Evolutionary conservation across 2,113 vertebrate genomes (phyloP), one percentile per base, ranked within the genome.

Genomic region (Pungitius pungitius): DNA sequence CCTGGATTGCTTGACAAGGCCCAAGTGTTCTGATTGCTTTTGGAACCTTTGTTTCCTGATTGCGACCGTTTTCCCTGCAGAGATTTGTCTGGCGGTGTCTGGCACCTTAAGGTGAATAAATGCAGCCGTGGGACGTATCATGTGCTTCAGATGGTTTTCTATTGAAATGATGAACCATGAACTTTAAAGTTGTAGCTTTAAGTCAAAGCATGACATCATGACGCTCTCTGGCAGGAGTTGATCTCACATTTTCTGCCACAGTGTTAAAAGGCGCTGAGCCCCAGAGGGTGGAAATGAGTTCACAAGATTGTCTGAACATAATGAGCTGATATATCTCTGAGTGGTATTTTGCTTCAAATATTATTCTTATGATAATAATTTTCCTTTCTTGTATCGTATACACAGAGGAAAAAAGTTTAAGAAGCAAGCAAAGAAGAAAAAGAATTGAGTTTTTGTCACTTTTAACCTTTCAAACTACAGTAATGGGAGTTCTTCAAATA

Each of bases 201-300:
- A 86, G 59, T 82, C 69, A 80, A 75, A 77, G 66, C 73, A 75
- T 82, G 81, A 78, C 81, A 88, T 86, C 76, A 78, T 79, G 78
- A 80, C 62, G 75, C 78, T 78, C 73, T 78, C 72, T 69, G 67
- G 75, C 73, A 84, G 69, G 27, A 40, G 26, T 51, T 55, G 71
- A 56, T 76, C 75, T 68, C 80, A 81, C 60, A 78, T 81, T 64
- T 67, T 49, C 59, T 78, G 67, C 80, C 39, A 55, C 52, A n/a
- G 59, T 58, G 58, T 87, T 78, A 78, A 77, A 82, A 78, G 45
- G 45, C 59, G 24, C 54, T 9, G 59, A 56, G 64, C 56, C 58
- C 59, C 60, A 3, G 74, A 70, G 77, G 80, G 59, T 78, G 42
- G 22, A 79, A 65, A 49, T 37, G 78, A 75, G 78, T 81, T 83